Percentiles rank a stretch among this genome's conserved stretches.
These are phyloP conservation scores for Circaetus cinerascens DNA, from an alignment of 2,113 vertebrate species.

Conservation along the genomic window DNA sequence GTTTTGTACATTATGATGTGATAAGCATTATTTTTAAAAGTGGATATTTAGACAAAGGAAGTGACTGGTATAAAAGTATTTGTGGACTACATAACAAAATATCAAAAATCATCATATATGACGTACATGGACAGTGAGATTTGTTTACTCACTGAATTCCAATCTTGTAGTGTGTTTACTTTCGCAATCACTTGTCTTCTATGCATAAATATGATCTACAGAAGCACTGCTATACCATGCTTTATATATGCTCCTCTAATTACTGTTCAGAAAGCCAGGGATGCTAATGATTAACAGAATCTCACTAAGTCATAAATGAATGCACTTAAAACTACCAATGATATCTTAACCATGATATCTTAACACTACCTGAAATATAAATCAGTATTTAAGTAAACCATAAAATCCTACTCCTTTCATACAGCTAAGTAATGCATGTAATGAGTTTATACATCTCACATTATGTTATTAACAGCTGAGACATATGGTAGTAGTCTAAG, in stretches of 20 bases:
- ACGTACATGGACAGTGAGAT: background rate
- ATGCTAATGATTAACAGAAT: background rate
- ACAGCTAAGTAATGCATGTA: background rate
- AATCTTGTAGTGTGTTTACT: background rate
- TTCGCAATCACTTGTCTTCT: background rate
- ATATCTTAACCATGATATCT: too few species aligned
- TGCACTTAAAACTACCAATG: background rate
- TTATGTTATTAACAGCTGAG: background rate
- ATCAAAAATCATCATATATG: background rate
- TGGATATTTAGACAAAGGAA: slow-evolving; percentile 21
- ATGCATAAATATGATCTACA: background rate
- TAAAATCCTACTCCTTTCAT: background rate
- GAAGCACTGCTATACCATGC: background rate
- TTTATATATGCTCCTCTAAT: background rate
- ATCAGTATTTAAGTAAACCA: background rate
- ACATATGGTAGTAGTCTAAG: background rate
- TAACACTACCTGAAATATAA: background rate
- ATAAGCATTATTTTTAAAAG: slow-evolving; percentile 4
- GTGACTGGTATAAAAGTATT: background rate
- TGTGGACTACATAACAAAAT: slow-evolving; percentile 14
- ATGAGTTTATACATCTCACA: background rate
- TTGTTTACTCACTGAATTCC: background rate
- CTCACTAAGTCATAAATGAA: background rate
- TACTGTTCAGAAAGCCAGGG: background rate
- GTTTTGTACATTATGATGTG: background rate